A percentile compares a stretch with the other conserved stretches of the same genome.
These are phyloP conservation scores for Melozone crissalis DNA, from an alignment of 2,113 vertebrate genomes.

Conservation along the genomic window DNA sequence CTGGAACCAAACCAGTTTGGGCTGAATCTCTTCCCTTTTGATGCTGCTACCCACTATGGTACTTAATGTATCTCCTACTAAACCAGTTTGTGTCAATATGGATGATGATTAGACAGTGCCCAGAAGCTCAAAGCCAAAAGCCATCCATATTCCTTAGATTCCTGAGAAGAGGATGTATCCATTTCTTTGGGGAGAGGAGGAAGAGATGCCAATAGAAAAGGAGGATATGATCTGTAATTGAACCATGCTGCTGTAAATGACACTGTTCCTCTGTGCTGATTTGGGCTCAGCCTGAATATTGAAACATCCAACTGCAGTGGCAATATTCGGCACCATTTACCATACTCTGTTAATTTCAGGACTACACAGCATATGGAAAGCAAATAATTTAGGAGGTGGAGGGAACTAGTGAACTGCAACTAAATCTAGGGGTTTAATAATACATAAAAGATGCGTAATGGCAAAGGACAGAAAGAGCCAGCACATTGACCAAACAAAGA, in stretches of 20 bases:
- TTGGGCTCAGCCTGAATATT: neutral
- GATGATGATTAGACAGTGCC: no score
- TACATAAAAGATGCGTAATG: neutral
- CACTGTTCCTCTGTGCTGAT: neutral
- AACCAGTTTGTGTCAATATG: neutral
- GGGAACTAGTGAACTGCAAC: neutral
- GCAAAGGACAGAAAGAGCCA: neutral
- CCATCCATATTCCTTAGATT: neutral
- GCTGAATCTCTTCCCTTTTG: neutral
- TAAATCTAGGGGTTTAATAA: neutral
- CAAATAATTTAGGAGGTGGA: neutral
- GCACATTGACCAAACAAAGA: neutral
- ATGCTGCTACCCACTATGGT: rapidly evolving
- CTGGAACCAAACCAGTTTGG: neutral
- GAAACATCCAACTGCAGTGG: neutral
- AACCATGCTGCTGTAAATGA: neutral
- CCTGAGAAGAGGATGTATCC: neutral
- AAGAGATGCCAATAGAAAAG: neutral
- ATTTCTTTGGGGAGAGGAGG: rapidly evolving
- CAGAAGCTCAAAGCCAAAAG: neutral
- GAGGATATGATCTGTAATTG: neutral
- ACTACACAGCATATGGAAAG: neutral
- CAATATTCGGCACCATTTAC: neutral
- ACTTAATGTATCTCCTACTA: neutral
- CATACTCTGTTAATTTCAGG: neutral